Conservation (phyloP, 2,113 vertebrate genomes). For the Leptocoma aspasia region DNA sequence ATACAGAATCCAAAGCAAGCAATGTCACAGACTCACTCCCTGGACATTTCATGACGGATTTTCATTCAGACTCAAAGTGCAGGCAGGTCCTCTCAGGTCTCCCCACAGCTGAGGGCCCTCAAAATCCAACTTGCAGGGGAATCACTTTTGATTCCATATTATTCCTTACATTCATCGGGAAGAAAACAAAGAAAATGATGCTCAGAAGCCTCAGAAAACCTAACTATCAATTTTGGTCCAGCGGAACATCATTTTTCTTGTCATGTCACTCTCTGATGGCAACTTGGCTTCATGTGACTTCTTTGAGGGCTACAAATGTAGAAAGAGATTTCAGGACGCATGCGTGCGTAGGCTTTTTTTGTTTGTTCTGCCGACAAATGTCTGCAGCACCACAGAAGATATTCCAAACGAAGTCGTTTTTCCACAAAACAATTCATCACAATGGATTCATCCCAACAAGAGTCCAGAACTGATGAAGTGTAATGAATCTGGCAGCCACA, state of each 20-base stretch:
- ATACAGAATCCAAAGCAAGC: neutral
- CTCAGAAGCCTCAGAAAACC: neutral
- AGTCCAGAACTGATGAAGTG: slow-evolving; percentile 46
- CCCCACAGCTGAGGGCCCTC: neutral
- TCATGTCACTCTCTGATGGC: neutral
- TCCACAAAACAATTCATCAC: slow-evolving; percentile 50
- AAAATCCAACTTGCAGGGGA: neutral
- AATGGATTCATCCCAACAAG: neutral
- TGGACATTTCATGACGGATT: neutral
- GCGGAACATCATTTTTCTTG: neutral
- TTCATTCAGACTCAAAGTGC: neutral
- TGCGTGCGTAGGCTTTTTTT: neutral
- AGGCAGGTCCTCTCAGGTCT: neutral
- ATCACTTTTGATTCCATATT: neutral
- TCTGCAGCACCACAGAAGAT: slow-evolving; percentile 43
- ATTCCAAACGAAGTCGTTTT: slow-evolving; percentile 60
- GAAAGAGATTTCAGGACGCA: neutral
- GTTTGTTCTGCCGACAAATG: slow-evolving; percentile 4
- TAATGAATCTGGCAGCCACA: slow-evolving; percentile 47
- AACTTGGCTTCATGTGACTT: neutral
- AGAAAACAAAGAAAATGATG: neutral
- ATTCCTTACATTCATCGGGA: neutral
- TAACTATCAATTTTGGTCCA: neutral
- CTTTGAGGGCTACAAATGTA: neutral
- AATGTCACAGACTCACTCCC: neutral